Base-by-base conservation (phyloP, 2,113 vertebrate species). In the Hylia prasina region DNA sequence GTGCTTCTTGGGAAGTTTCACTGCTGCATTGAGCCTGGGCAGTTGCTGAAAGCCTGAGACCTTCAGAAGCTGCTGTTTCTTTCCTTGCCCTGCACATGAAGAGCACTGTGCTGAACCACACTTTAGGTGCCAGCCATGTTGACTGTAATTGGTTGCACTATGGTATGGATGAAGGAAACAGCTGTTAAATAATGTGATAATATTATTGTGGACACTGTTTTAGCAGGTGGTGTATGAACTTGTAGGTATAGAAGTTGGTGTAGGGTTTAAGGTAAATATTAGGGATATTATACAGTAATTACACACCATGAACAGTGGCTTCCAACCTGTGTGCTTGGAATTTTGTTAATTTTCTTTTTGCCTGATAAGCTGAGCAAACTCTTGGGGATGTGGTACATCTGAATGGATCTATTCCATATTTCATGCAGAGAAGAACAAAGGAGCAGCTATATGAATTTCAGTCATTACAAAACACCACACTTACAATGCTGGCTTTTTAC, bases 101-200 rank as follows among this genome's bases (percentile, higher is more conserved):
- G 30, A 28, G 30, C 42, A 28, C 10, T 0, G 0, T 12, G 18
- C 63, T 61, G 48, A 47, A 18, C 23, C 2, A 2, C 37, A 25
- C 2, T 72, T n/a, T 5, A 60, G 42, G 27, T 77, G 22, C 35
- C 57, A 71, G 20, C 15, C 15, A 11, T 5, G 20, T 18, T 4
- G 1, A 3, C 37, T 73, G 25, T 25, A 51, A 51, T 22, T 84
- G 57, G 12, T 18, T 48, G 22, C 15, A 70, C 28, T 89, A 7
- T 20, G 7, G 13, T 51, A 30, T 6, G 15, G 48, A n/a, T 23
- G 58, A 77, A 65, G 23, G 24, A 70, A 81, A 78, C 11, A 45
- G 20, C 40, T 79, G 22, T 40, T 69, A 69, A 87, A 81, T 13
- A 73, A 61, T 30, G 23, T 33, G 30, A 33, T 48, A 58, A 33